Percentiles rank a stretch among this genome's conserved stretches.
phyloP scores from a whole-genome alignment of 2,888 invertebrate genomes.

The Phytoseiulus persimilis region DNA sequence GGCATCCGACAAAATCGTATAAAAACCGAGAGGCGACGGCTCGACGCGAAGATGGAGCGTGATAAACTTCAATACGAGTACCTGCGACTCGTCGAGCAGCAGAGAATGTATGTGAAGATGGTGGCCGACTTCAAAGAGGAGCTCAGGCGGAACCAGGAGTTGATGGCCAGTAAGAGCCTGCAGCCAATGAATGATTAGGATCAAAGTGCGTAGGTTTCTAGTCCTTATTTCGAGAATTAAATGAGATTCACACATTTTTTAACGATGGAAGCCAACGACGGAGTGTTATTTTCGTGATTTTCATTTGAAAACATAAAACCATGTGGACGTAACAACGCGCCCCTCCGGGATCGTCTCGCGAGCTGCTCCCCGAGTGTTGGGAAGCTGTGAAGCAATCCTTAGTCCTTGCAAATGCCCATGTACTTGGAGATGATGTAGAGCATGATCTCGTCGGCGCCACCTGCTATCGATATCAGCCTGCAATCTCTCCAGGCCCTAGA shows the following conservation, averaged over 20 bases:
- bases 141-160: constrained; percentile 42
- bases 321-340: background rate
- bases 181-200: background rate
- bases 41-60: constrained; percentile 61
- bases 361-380: too few relatives aligned
- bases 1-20: constrained; percentile 76
- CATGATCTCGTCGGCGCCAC: constrained; percentile 57
- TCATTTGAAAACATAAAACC: background rate
- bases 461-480: constrained; percentile 55
- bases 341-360: background rate
- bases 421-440: constrained; percentile 55
- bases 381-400: too few relatives aligned
- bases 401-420: constrained; percentile 50
- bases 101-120: constrained; percentile 66
- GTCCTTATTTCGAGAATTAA: background rate
- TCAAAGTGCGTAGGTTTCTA: background rate
- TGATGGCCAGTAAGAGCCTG: constrained; percentile 22
- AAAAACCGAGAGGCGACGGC: constrained; percentile 61
- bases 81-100: constrained; percentile 58
- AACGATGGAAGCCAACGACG: background rate
- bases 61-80: constrained; percentile 59
- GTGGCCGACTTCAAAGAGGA: constrained; percentile 65
- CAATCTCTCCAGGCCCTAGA: constrained; percentile 52
- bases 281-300: background rate
- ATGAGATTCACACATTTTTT: background rate